Evolutionary conservation across 2,888 invertebrate species (phyloP), one percentile per base, ranked within the genome.

Genomic region (Cephalotes varians): DNA sequence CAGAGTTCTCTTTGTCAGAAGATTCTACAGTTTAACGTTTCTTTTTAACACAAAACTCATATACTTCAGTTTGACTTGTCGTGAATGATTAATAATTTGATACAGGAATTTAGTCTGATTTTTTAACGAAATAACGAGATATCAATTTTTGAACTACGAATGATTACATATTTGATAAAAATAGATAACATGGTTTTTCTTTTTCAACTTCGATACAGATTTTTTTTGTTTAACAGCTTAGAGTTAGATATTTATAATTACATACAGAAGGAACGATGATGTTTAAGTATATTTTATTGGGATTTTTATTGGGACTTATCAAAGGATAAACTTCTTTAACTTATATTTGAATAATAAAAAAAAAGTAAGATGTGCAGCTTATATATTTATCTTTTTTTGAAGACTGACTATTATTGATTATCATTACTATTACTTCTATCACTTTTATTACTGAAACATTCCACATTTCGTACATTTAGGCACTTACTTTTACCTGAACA

Each of bases 31-130:
- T 74, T 21, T n/a, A 15, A 58, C 1, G 18, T 25, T 47, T 44
- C n/a, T 12, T 44, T 31, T 34, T 31, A 2, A 58, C n/a, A 21
- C 5, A 15, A 44, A 31, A 31, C n/a, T 40, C 12, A n/a, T n/a
- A 12, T 56, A 40, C 15, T 44, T 44, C 44, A 25, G 2, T 69
- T 51, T 71, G n/a, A n/a, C n/a, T 51, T 15, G 34, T 9, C 25
- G 10, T n/a, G 58, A 73, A 58, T 31, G 31, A 44, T 58, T 58
- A 2, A 73, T 9, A 72, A 72, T 28, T 56, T 40, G 25, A n/a
- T 25, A 31, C 37, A 34, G n/a, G 15, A 2, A 12, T 34, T 37
- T 1, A 34, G 34, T 15, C 3, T 58, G 9, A 44, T 31, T 44
- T 44, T 44, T 58, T 4, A 44, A 21, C 0, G 4, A 72, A 25